phyloP scores from a whole-genome alignment of 2,797 vertebrate genomes.

The Chaenodraco wilsoni region DNA sequence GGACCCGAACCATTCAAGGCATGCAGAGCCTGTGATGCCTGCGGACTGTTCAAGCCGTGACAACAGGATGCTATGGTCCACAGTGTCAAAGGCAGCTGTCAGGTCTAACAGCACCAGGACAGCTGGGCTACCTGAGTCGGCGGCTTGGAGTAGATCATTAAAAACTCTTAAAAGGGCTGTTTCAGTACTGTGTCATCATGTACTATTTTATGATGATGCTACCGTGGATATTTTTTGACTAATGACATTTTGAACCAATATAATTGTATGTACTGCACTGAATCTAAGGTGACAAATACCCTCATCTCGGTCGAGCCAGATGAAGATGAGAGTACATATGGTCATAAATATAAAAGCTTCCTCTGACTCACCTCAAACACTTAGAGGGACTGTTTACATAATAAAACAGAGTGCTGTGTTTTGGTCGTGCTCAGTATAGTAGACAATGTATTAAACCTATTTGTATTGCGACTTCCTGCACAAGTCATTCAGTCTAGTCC shows the following conservation, averaged over 20 bases:
- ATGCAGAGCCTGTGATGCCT: too few species aligned
- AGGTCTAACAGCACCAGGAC: too few species aligned
- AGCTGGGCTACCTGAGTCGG: too few species aligned
- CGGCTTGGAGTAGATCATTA: too few species aligned
- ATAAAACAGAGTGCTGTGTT: constrained; percentile 2
- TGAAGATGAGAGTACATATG: constrained; percentile 40
- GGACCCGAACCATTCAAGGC: too few species aligned
- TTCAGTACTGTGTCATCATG: too few species aligned
- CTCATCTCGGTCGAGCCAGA: constrained; percentile 15
- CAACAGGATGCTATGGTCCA: too few species aligned
- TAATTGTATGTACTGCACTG: background rate
- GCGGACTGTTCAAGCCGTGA: too few species aligned
- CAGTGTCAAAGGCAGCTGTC: too few species aligned
- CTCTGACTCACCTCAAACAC: constrained; percentile 43
- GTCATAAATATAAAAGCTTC: constrained; percentile 56
- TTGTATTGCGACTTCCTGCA: constrained; percentile 29
- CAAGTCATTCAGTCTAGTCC: constrained; percentile 12
- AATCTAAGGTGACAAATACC: constrained; percentile 14
- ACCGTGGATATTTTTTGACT: background rate
- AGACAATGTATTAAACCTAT: background rate
- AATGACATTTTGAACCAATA: constrained; percentile 17
- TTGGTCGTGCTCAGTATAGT: background rate
- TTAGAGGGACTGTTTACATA: constrained; percentile 32
- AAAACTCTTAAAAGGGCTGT: too few species aligned
- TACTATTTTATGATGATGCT: background rate